Evolutionary conservation across 2,113 vertebrate species (phyloP), one percentile per base, ranked within the genome.

Genomic region (Tilapia sparmanii): DNA sequence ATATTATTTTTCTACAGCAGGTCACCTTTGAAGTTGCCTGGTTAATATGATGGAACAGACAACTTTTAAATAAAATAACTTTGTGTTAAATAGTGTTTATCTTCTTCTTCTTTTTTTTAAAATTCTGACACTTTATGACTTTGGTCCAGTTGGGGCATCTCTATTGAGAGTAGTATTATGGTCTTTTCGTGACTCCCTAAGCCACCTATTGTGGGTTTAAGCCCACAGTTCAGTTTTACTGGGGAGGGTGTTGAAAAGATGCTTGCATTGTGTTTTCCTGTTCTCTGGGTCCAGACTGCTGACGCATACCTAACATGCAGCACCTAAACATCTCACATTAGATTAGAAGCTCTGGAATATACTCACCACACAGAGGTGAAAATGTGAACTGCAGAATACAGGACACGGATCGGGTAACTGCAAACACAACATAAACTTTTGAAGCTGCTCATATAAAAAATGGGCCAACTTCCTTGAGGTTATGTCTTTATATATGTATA

Each of bases 201-300:
- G 82, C 94, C 89, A 68, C 71, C 93, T 93, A 95, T 97, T 96
- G 94, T 96, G 79, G 68, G 35, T 82, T 86, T 93, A 94, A 96
- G 89, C 92, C 92, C 83, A 47, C 87, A 90, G 90, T 94, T 93
- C 91, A 91, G 86, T 93, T 94, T 87, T 80, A 92, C 79, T 81
- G 81, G 82, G 91, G 82, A 80, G 71, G 90, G 86, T 66, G 71
- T 82, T 89, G 84, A 92, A 95, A 96, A 96, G 90, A 80, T 93
- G 96, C 95, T 95, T 93, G 95, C 93, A 91, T 94, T 87, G 91
- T 91, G 88, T 87, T 96, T 96, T 95, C 78, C 87, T 90, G 82
- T 84, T 26, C 88, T 82, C 91, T 86, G 59, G 13, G 5, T 73
- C 52, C 86, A 96, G 92, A 97, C 94, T 95, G 95, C 95, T 96